Percentiles rank a stretch among this genome's conserved stretches.
phyloP scores from a whole-genome alignment of 2,888 invertebrate species.

The Stenolophus ochropezus region DNA sequence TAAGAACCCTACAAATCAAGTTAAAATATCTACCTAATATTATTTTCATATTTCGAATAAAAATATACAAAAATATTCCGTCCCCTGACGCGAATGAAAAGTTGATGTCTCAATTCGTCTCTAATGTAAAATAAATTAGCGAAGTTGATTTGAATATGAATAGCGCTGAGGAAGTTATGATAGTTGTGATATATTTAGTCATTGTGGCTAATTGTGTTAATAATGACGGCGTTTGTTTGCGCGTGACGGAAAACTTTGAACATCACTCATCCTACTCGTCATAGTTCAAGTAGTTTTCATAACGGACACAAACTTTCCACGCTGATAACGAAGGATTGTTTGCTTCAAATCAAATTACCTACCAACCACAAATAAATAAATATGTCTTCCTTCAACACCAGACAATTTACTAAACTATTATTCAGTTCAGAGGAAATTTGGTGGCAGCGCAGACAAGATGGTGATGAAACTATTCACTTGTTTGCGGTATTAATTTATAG shows the following conservation, averaged over 20 bases:
- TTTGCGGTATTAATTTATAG: too few relatives aligned
- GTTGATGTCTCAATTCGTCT: neutral
- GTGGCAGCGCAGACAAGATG: neutral
- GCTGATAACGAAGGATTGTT: neutral
- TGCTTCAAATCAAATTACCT: neutral
- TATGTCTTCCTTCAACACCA: neutral
- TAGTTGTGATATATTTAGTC: conserved; percentile 30
- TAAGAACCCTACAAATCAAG: too few relatives aligned
- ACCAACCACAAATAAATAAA: neutral
- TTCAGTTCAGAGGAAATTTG: neutral
- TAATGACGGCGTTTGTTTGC: conserved; percentile 26
- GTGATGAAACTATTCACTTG: neutral
- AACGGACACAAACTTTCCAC: conserved; percentile 24
- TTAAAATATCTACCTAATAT: neutral
- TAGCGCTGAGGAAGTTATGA: conserved; percentile 8
- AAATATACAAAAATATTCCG: neutral
- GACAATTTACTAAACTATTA: neutral
- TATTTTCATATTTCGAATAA: neutral
- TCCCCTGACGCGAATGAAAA: neutral
- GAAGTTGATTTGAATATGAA: conserved; percentile 9
- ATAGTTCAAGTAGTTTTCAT: conserved; percentile 38
- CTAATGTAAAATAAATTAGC: neutral
- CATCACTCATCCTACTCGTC: conserved; percentile 27
- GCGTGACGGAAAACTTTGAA: conserved; percentile 32
- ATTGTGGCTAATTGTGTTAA: conserved; percentile 39